phyloP scores from a whole-genome alignment of 2,888 invertebrate genomes.

The Rapana venosa region DNA sequence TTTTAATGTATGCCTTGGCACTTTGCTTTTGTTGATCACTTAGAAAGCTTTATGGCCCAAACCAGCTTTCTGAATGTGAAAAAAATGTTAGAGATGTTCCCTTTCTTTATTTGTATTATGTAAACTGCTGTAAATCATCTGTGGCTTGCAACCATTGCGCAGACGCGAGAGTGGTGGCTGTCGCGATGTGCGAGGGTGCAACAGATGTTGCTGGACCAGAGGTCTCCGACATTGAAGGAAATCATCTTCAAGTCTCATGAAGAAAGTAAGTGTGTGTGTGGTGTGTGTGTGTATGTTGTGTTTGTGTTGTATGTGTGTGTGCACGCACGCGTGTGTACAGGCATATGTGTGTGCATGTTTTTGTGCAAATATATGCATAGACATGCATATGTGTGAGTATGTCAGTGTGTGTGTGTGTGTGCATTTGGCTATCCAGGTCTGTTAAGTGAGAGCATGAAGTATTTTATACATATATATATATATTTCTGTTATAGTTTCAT shows the following conservation, averaged over 20 bases:
- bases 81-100: no score
- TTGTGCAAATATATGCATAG: background rate
- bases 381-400: background rate
- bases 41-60: no score
- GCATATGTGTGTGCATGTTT: background rate
- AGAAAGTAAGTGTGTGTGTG: constrained; percentile 57
- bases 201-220: constrained; percentile 88
- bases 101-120: no score
- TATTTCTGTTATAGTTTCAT: background rate
- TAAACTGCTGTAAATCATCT: no score
- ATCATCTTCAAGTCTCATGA: constrained; percentile 63
- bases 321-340: background rate
- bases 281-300: background rate
- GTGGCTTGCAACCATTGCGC: constrained; percentile 48
- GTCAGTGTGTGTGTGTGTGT: background rate
- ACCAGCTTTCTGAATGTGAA: no score
- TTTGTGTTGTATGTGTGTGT: background rate
- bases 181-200: constrained; percentile 86
- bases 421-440: background rate
- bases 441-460: no score
- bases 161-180: constrained; percentile 85
- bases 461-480: background rate
- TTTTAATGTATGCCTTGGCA: no score
- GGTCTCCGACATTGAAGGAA: constrained; percentile 80
- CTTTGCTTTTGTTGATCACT: no score